A percentile compares a stretch with the other conserved stretches of the same genome.
phyloP scores from a whole-genome alignment of 2,888 invertebrate species.

The Tetragonula carbonaria region DNA sequence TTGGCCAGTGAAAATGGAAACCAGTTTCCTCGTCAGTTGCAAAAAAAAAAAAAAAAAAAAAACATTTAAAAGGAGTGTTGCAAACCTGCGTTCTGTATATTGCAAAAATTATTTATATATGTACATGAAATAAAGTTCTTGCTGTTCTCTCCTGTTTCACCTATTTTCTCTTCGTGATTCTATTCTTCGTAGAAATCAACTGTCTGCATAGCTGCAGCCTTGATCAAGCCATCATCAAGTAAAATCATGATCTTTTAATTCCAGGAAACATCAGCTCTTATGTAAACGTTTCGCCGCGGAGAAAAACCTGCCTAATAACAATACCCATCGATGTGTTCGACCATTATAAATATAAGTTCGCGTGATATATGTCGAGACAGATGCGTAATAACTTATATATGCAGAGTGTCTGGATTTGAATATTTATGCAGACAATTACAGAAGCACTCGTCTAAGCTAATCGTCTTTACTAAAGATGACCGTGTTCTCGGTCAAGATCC shows the following conservation, averaged over 20 bases:
- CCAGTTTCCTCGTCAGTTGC: not conserved
- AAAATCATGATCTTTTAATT: not conserved
- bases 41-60: too few relatives aligned
- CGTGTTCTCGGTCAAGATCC: not conserved
- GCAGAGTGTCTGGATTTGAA: not conserved
- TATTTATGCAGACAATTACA: not conserved
- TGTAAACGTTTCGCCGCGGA: not conserved
- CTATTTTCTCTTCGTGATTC: not conserved
- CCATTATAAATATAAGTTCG: not conserved
- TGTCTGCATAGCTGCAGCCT: not conserved
- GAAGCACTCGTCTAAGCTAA: not conserved
- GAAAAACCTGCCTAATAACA: not conserved
- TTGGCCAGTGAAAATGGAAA: not conserved
- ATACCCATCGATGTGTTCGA: too few relatives aligned
- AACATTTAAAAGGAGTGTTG: not conserved
- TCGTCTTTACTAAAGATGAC: not conserved
- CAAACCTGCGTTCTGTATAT: not conserved
- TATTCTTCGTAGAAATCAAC: not conserved
- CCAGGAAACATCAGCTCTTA: slow-evolving; percentile 2
- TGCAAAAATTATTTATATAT: not conserved
- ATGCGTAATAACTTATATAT: not conserved
- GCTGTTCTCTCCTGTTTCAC: too few relatives aligned
- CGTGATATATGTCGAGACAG: not conserved
- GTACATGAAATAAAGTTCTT: not conserved
- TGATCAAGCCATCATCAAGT: not conserved